Evolutionary conservation across 2,888 invertebrate genomes (phyloP).

Genomic region (Aspidiotus rigidus): DNA sequence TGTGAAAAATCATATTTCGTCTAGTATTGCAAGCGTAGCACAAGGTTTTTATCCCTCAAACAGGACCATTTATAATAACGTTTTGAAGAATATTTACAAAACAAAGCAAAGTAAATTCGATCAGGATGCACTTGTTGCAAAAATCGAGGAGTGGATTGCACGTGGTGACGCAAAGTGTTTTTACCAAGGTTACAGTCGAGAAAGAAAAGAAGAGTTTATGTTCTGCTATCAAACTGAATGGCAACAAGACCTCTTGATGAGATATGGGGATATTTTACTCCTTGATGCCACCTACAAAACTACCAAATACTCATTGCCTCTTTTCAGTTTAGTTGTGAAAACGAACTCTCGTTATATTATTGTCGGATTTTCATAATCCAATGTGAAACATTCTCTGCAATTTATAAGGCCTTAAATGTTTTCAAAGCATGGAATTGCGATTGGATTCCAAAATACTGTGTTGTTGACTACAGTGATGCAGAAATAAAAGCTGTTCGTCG

Average conservation of each 20-base stretch:
- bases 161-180: neutral
- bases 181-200: neutral
- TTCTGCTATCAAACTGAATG: conserved; percentile 9
- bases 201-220: neutral
- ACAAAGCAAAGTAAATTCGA: conserved; percentile 4
- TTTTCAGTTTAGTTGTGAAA: conserved; percentile 1
- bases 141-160: neutral
- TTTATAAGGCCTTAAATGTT: neutral
- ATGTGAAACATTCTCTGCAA: neutral
- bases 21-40: neutral
- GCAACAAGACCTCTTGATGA: neutral
- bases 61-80: conserved; percentile 2
- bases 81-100: neutral
- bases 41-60: conserved; percentile 7
- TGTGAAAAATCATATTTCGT: neutral
- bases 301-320: conserved; percentile 12
- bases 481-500: conserved; percentile 6
- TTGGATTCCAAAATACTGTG: conserved; percentile 6
- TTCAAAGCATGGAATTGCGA: conserved; percentile 3
- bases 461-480: conserved; percentile 11
- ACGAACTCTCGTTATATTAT: neutral
- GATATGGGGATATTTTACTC: conserved; percentile 2
- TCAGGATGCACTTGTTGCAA: neutral
- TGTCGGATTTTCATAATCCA: conserved; percentile 11
- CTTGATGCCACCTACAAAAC: conserved; percentile 9